Conservation (phyloP, 2,113 vertebrate genomes). For the Semnornis frantzii region DNA sequence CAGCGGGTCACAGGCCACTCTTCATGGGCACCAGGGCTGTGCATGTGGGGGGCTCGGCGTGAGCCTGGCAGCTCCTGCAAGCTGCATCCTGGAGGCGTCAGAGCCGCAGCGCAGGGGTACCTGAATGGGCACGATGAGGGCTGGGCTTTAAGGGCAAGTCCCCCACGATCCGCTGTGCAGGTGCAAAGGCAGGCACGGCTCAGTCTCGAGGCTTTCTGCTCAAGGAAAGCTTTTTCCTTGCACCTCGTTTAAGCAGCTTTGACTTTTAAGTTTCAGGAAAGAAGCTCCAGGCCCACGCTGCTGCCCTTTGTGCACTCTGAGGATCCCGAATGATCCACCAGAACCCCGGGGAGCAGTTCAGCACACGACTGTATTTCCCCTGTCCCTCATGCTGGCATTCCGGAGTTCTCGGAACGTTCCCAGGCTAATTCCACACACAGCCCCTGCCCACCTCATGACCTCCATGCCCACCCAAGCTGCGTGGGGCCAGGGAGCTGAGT, state of each 20-base stretch:
- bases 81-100: neutral
- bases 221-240: neutral
- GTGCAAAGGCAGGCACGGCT: neutral
- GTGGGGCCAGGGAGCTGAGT: fast-evolving
- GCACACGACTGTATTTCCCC: fast-evolving
- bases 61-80: neutral
- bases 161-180: fast-evolving
- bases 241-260: neutral
- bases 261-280: neutral
- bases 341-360: neutral
- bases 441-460: fast-evolving
- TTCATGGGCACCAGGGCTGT: fast-evolving
- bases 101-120: neutral
- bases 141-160: neutral
- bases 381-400: neutral
- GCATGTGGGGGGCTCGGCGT: fast-evolving
- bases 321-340: neutral
- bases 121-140: neutral
- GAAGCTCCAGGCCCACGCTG: neutral
- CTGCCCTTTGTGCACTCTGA: fast-evolving
- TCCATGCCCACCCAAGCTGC: neutral
- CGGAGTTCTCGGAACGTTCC: neutral
- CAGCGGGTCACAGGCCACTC: fast-evolving
- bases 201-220: neutral
- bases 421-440: neutral